Base-by-base conservation (phyloP, 2,797 vertebrate species). In the Syncerus caffer region DNA sequence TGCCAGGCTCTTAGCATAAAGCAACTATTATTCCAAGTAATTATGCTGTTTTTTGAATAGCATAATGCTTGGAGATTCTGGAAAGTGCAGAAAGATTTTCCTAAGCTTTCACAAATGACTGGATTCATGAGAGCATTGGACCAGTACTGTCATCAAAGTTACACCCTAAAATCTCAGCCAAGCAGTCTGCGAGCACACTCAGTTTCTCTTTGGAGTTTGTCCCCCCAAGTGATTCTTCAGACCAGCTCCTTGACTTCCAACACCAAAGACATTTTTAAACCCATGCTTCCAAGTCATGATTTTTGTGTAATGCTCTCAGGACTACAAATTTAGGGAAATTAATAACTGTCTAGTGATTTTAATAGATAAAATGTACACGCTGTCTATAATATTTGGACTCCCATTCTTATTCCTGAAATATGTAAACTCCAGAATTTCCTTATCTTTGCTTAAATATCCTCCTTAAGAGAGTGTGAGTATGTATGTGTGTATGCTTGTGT, bases 161-260 rank as follows among this genome's bases (percentile, higher is more conserved):
- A 90, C 92, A 93, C 83, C 47, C 1, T 1, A 89, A 90, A 85
- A 97, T 7, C 25, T 19, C 6, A 89, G 50, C n/a, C 94, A 89
- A 53, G 58, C 7, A 29, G 13, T 29, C 80, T 51, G 53, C 25
- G 91, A 96, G 85, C 83, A 76, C 5, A 76, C 21, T 89, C 45
- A 14, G 31, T 17, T 88, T 87, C 84, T 60, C 29, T 91, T 96
- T 76, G 15, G 7, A 15, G n/a, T 94, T 92, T 95, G 47, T 95
- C 53, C 92, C 74, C n/a, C 47, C 92, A 38, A 89, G 27, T 6
- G 51, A 9, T 83, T 96, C 89, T 94, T 97, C 83, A 79, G 97
- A 57, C 89, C 45, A 97, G 89, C 27, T 85, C 89, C 95, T 79
- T 15, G 10, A 97, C 89, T 97, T 97, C 76, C 95, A 94, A 86